Evolutionary conservation across 1,140 invertebrate species (phyloP).

Genomic region (Zelostemma sp.): DNA sequence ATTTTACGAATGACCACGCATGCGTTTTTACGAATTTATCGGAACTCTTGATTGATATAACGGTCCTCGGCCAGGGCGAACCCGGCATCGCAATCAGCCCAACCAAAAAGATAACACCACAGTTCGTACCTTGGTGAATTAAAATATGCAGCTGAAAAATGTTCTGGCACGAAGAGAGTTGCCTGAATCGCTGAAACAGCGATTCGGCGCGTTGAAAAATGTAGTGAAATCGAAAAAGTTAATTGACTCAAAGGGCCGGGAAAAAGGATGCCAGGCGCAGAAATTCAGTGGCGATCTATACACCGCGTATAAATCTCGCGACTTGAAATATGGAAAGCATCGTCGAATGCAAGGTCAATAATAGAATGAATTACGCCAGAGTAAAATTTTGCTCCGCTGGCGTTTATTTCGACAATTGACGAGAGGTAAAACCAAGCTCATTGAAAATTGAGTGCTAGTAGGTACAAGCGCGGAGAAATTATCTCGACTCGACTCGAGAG

Average conservation of each 20-base stretch:
- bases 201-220: too few relatives aligned
- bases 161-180: too few relatives aligned
- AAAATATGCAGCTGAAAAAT: too few relatives aligned
- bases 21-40: conserved; percentile 3
- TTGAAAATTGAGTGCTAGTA: conserved; percentile 38
- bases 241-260: too few relatives aligned
- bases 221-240: too few relatives aligned
- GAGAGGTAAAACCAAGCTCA: conserved; percentile 17
- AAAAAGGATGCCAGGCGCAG: too few relatives aligned
- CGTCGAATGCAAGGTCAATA: conserved; percentile 30
- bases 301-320: conserved; percentile 12
- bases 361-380: conserved; percentile 18
- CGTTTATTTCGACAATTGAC: conserved; percentile 18
- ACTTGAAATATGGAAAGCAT: conserved; percentile 21
- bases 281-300: neutral
- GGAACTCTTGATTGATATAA: neutral
- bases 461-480: conserved; percentile 26
- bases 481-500: conserved; percentile 25
- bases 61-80: neutral
- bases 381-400: neutral
- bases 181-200: too few relatives aligned
- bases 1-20: neutral
- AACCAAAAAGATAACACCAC: neutral
- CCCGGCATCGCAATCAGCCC: neutral
- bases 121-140: too few relatives aligned